A percentile compares a stretch with the other conserved stretches of the same genome.
phyloP scores from a whole-genome alignment of 2,888 invertebrate genomes.

The Volucella zonaria region DNA sequence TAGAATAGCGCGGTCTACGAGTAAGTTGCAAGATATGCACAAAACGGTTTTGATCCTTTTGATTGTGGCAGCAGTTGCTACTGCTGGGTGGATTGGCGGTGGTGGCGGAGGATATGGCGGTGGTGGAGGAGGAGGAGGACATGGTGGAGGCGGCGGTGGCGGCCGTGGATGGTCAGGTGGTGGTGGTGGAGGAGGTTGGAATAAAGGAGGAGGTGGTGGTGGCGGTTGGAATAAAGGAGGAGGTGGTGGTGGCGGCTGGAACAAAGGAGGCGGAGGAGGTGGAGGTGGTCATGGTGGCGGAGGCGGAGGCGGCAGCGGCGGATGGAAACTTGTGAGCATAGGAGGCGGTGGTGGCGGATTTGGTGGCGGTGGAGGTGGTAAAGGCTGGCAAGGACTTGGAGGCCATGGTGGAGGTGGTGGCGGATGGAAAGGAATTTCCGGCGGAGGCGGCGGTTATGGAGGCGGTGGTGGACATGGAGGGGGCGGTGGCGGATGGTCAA shows the following conservation, averaged over 20 bases:
- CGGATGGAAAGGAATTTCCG: conserved; percentile 72
- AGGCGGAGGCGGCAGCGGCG: conserved; percentile 34
- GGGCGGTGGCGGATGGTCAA: conserved; percentile 65
- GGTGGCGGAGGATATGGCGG: conserved; percentile 55
- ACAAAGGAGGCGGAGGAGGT: conserved; percentile 28
- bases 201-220: background rate
- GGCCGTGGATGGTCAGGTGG: conserved; percentile 36
- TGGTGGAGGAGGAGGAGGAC: conserved; percentile 37
- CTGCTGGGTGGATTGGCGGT: conserved; percentile 63
- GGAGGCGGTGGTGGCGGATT: conserved; percentile 46
- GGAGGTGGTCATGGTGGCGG: conserved; percentile 37
- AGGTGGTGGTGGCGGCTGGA: conserved; percentile 51
- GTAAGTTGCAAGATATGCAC: conserved; percentile 60
- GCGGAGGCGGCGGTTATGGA: conserved; percentile 74
- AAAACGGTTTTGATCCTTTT: conserved; percentile 68
- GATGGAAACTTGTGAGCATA: conserved; percentile 2
- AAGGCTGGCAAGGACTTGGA: conserved; percentile 41
- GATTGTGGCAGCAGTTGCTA: conserved; percentile 51
- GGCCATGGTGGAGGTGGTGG: conserved; percentile 69
- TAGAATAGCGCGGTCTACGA: conserved; percentile 54
- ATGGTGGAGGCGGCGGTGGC: conserved; percentile 43
- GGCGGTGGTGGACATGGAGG: conserved; percentile 75
- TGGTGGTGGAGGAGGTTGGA: conserved; percentile 23
- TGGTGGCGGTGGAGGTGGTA: conserved; percentile 75
- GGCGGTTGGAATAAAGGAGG: conserved; percentile 40